Evolutionary conservation across 1,140 invertebrate genomes (phyloP).

Genomic region (Calephelis nemesis): DNA sequence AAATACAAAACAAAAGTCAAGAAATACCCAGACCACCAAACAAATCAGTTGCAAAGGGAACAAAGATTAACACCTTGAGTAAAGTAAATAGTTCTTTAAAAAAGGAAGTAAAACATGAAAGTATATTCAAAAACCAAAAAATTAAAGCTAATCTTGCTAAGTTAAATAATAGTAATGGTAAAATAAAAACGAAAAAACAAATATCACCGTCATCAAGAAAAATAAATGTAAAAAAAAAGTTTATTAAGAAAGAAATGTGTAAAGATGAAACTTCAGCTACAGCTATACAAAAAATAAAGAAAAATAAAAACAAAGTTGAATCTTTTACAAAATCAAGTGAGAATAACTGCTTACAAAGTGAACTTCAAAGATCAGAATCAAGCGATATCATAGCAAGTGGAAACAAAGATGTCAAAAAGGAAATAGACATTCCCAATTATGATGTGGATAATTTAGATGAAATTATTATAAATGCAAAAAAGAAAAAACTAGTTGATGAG

Average conservation of each 20-base stretch:
- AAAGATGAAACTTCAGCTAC: background rate
- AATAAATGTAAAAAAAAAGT: too few relatives aligned
- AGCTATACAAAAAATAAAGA: constrained; percentile 2
- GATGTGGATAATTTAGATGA: constrained; percentile 49
- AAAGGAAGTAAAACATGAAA: constrained; percentile 20
- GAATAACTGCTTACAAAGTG: background rate
- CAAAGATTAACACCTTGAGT: background rate
- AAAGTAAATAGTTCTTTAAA: constrained; percentile 22
- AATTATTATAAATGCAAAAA: constrained; percentile 51
- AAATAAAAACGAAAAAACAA: constrained; percentile 21
- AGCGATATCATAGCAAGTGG: background rate
- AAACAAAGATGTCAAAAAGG: constrained; percentile 12
- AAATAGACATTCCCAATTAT: constrained; percentile 34
- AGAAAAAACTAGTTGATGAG: constrained; percentile 44
- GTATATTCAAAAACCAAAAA: constrained; percentile 1
- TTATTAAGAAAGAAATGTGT: background rate
- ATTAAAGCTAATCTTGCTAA: constrained; percentile 15
- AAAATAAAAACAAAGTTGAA: too few relatives aligned
- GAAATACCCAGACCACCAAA: background rate
- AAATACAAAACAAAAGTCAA: constrained; percentile 20
- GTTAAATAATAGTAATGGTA: constrained; percentile 8
- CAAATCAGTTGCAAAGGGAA: background rate
- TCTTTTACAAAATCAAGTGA: too few relatives aligned
- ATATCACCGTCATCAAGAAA: background rate
- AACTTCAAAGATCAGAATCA: background rate